phyloP scores from a whole-genome alignment of 1,140 invertebrate genomes.

The Orussus abietinus region DNA sequence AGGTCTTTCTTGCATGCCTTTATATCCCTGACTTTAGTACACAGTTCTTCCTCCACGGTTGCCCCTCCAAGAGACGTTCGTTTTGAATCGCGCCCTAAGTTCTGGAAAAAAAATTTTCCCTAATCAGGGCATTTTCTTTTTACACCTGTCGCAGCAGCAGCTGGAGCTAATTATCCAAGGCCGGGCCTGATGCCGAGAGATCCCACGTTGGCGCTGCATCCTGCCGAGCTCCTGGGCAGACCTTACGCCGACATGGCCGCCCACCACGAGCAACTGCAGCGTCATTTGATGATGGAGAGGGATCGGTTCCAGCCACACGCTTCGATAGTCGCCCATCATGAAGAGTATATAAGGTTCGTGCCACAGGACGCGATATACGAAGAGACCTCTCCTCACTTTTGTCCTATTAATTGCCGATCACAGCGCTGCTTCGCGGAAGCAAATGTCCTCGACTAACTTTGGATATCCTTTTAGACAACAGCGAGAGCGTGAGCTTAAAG shows the following conservation, averaged over 20 bases:
- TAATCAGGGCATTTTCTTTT: too few relatives aligned
- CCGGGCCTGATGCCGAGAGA: slow-evolving; percentile 61
- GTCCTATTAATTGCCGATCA: neutral
- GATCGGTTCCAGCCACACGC: slow-evolving; percentile 67
- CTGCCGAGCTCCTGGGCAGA: slow-evolving; percentile 72
- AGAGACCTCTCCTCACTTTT: slow-evolving; percentile 6
- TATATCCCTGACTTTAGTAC: too few relatives aligned
- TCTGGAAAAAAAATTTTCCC: too few relatives aligned
- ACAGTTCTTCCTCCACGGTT: too few relatives aligned
- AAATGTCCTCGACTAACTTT: neutral
- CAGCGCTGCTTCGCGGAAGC: neutral
- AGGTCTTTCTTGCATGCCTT: too few relatives aligned
- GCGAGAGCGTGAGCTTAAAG: slow-evolving; percentile 78
- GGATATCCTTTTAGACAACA: slow-evolving; percentile 63
- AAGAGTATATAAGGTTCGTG: slow-evolving; percentile 74
- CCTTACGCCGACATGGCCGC: slow-evolving; percentile 80
- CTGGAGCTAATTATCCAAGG: slow-evolving; percentile 60
- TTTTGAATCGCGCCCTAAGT: too few relatives aligned
- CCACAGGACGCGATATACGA: slow-evolving; percentile 15
- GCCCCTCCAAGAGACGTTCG: too few relatives aligned
- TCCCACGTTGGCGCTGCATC: slow-evolving; percentile 59
- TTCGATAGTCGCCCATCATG: slow-evolving; percentile 67
- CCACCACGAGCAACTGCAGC: slow-evolving; percentile 80
- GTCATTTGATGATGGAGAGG: slow-evolving; percentile 79
- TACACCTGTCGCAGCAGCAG: slow-evolving; percentile 54